Evolutionary conservation across 2,797 vertebrate species (phyloP), one percentile per base, ranked within the genome.

Genomic region (Liasis olivaceus): DNA sequence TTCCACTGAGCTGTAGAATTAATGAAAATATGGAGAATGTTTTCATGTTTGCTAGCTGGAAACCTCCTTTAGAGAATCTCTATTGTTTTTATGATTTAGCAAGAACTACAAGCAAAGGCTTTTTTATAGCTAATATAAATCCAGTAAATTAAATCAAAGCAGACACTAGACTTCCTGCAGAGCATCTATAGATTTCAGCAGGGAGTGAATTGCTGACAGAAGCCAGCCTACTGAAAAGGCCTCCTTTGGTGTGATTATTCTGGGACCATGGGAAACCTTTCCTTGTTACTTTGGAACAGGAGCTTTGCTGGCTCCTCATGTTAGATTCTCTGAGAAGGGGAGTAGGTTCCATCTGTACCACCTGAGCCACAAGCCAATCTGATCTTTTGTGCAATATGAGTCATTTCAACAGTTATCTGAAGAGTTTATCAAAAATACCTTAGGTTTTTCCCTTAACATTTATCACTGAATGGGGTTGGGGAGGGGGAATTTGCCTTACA

Each of bases 201-300:
- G 2, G 1, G 0, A 94, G 31, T 47, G 1, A 92, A 11, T 89
- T 66, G 1, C 60, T 81, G 11, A 56, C 56, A 94, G 93, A 91
- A 93, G 91, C 69, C 15, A 42, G 3, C 26, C 92, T 72, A 31
- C 36, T 0, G 2, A 92, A 59, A 14, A 77, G 84, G 14, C 3
- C 22, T 84, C 56, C 12, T 85, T 93, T 91, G 66, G 28, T 93
- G 90, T 92, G 31, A 77, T 92, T 94, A 93, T 95, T 93, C 89
- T 94, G 72, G 58, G 86, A 20, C 20, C 2, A 60, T 60, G 0
- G 28, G 28, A 90, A 58, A 1, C 4, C 0, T 88, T 36, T 88
- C 4, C 36, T 66, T 14, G 86, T 91, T 87, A 0, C 0, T 0
- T 77, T 51, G 91, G 85, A 11, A 66, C 0, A 17, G 36, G 36